Percentiles rank a stretch among this genome's conserved stretches.
Conservation (phyloP, 2,113 vertebrate species). For the Paratilapia polleni region DNA sequence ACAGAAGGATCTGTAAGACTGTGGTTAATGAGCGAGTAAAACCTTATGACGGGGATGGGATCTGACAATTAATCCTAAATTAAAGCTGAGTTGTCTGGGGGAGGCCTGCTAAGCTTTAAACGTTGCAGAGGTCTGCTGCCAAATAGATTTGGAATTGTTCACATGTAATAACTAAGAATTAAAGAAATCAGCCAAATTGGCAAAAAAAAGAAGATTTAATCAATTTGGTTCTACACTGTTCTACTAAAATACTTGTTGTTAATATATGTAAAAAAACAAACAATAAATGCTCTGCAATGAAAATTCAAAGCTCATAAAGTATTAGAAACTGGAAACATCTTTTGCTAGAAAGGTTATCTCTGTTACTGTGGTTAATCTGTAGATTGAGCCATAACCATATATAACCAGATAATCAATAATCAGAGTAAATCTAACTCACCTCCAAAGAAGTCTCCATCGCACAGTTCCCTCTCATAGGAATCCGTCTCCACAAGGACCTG, state of each 20-base stretch:
- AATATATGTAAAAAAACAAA: not conserved
- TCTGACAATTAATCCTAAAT: constrained; percentile 71
- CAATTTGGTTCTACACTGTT: constrained; percentile 6
- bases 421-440: constrained; percentile 50
- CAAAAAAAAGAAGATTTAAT: constrained; percentile 10
- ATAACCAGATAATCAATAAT: not conserved
- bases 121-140: constrained; percentile 6
- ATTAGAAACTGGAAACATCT: not conserved
- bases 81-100: constrained; percentile 27
- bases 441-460: constrained; percentile 79
- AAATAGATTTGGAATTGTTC: constrained; percentile 45
- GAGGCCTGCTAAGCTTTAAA: constrained; percentile 43
- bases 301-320: not conserved
- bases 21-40: constrained; percentile 59
- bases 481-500: constrained; percentile 72
- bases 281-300: not conserved
- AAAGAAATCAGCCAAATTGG: constrained; percentile 44
- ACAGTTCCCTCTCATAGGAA: constrained; percentile 69
- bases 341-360: not conserved
- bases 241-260: not conserved
- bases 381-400: too few relatives aligned
- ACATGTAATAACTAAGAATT: constrained; percentile 49
- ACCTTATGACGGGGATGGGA: constrained; percentile 45
- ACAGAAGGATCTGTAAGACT: constrained; percentile 37
- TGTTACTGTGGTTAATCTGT: not conserved